These are phyloP conservation scores for Calyptommatus sinebrachiatus DNA, from an alignment of 2,113 vertebrate genomes.

Conservation along the genomic window DNA sequence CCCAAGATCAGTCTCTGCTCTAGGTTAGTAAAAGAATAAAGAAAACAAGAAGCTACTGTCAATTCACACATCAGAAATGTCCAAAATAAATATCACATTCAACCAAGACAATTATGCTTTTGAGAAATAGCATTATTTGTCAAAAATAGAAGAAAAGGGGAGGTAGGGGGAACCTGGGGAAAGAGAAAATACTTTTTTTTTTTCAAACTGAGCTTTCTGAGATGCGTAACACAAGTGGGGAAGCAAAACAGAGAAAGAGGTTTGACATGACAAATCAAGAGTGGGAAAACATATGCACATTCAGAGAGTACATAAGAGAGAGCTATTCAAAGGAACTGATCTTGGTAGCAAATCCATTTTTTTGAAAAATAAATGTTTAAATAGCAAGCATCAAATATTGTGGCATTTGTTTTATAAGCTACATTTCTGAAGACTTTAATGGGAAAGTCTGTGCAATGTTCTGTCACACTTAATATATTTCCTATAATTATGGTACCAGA, in stretches of 20 bases:
- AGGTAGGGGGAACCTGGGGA: too few species aligned
- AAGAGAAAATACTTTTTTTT: too few species aligned
- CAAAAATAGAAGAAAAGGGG: background rate
- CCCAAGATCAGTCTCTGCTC: too few species aligned
- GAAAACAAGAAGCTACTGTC: too few species aligned
- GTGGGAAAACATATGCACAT: background rate
- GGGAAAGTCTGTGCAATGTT: background rate
- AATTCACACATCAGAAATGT: too few species aligned
- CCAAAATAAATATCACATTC: too few species aligned
- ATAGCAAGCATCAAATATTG: background rate
- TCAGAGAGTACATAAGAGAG: background rate
- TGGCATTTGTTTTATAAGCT: background rate
- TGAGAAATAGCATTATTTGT: too few species aligned
- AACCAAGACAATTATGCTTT: too few species aligned
- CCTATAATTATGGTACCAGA: background rate
- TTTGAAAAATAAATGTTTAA: conserved; percentile 1
- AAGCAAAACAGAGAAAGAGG: background rate
- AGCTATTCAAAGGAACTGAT: conserved; percentile 17
- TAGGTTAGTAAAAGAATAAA: too few species aligned
- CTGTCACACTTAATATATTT: background rate
- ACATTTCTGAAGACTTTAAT: background rate
- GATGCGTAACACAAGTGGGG: background rate
- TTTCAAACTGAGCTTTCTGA: conserved; percentile 6
- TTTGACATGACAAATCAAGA: conserved; percentile 5
- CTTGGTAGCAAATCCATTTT: background rate